phyloP scores from a whole-genome alignment of 2,113 vertebrate genomes.

The Hippocampus mohnikei region DNA sequence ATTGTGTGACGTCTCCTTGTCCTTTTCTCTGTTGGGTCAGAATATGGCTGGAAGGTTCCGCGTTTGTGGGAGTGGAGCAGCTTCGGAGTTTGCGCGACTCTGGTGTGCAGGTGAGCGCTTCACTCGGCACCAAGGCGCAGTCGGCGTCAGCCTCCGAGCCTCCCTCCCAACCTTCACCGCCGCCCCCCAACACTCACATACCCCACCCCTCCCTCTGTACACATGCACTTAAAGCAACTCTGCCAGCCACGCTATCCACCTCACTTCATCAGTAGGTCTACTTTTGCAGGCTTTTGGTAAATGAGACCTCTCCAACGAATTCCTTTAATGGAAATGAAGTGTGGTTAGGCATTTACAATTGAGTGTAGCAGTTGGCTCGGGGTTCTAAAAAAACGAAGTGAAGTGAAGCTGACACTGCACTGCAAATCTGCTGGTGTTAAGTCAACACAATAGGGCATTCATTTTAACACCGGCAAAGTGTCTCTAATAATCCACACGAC shows the following conservation, averaged over 20 bases:
- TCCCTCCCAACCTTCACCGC: conserved; percentile 60
- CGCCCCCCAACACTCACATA: conserved; percentile 19
- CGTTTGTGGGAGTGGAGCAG: conserved; percentile 46
- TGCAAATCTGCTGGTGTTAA: no score
- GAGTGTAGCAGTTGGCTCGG: neutral
- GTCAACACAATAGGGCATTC: neutral
- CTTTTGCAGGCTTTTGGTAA: neutral
- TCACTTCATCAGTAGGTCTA: neutral
- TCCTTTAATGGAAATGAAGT: neutral
- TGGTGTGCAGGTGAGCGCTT: conserved; percentile 75
- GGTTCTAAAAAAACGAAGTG: neutral
- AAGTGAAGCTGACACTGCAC: neutral
- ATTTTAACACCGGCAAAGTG: neutral
- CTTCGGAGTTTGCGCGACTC: conserved; percentile 61
- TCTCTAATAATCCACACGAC: no score
- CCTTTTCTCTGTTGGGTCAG: conserved; percentile 10
- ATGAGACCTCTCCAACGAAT: neutral
- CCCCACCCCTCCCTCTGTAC: neutral
- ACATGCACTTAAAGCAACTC: neutral
- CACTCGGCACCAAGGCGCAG: conserved; percentile 73
- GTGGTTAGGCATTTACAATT: neutral
- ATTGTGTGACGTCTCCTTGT: conserved; percentile 25
- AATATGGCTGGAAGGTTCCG: conserved; percentile 31
- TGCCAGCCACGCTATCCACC: neutral
- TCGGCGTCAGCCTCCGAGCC: conserved; percentile 71